Evolutionary conservation across 1,140 invertebrate species (phyloP).

Genomic region (Aphaenogaster floridana): DNA sequence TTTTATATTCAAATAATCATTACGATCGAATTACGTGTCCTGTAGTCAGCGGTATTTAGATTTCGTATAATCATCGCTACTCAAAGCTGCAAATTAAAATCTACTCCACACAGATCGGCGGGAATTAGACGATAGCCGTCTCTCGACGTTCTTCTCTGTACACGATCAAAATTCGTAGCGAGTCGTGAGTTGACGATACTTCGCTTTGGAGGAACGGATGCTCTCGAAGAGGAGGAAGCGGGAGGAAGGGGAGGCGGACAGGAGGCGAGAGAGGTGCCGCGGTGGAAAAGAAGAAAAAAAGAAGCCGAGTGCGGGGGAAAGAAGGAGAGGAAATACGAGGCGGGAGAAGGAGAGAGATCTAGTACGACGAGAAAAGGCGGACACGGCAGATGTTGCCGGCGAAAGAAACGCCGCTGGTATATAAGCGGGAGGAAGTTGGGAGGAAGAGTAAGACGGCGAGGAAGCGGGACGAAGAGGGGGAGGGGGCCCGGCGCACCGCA

Average conservation of each 20-base stretch:
- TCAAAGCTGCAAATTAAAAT: neutral
- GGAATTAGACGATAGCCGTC: neutral
- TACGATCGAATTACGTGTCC: neutral
- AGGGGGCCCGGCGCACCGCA: neutral
- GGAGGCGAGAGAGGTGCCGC: slow-evolving; percentile 37
- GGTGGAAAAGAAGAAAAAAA: slow-evolving; percentile 36
- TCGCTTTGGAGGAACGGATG: slow-evolving; percentile 67
- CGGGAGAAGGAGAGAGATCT: slow-evolving; percentile 39
- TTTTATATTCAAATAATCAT: neutral
- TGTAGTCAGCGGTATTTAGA: neutral
- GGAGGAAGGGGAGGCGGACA: neutral
- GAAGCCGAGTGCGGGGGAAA: slow-evolving; percentile 25
- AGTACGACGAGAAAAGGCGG: slow-evolving; percentile 70
- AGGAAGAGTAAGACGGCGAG: slow-evolving; percentile 58
- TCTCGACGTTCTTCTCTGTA: neutral
- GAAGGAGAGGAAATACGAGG: slow-evolving; percentile 30
- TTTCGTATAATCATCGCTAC: neutral
- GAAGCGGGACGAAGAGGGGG: slow-evolving; percentile 23
- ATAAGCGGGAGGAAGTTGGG: slow-evolving; percentile 75
- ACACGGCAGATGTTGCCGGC: slow-evolving; percentile 75
- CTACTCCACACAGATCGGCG: neutral
- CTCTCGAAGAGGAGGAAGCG: slow-evolving; percentile 39
- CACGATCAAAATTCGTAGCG: slow-evolving; percentile 45
- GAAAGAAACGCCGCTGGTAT: slow-evolving; percentile 77
- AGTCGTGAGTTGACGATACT: slow-evolving; percentile 69